Evolutionary conservation across 2,888 invertebrate genomes (phyloP), one percentile per base, ranked within the genome.

Genomic region (Folsomia candida): DNA sequence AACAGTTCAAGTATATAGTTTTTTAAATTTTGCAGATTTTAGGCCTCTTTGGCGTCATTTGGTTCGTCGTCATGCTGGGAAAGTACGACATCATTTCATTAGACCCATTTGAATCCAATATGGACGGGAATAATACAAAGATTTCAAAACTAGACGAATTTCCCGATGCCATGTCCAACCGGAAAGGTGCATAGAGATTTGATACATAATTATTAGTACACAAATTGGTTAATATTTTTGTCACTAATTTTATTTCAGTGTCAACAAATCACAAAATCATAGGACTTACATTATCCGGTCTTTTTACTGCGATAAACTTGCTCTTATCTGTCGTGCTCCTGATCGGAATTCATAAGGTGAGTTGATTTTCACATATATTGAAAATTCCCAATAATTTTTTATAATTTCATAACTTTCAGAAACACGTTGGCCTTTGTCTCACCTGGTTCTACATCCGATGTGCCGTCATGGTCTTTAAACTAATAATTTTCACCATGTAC

Each of bases 391-490:
- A 25, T 6, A 6, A 59, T 22, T 22, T 29, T 2, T 28, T 25
- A 29, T 28, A 18, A 62, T 62, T 22, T 25, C 6, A 60, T 26
- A 6, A 11, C 1, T 65, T 54, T 2, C 69, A 79, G 78, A 70
- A 70, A 72, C 75, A 73, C 51, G 68, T 74, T 14, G 71, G 68
- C 6, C 64, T 77, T 4, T 78, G 78, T 26, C 63, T 75, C 1
- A 66, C 76, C n/a, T 79, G 79, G 79, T 79, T 78, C 63, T 70
- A 79, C 68, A 70, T 77, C 14, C 73, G 79, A 1, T 78, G 78
- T 68, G 75, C 79, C 1, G 70, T 77, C 22, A 70, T 78, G 20
- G 74, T 79, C 18, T 78, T 79, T 65, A 76, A 77, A 63, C 24
- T 75, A 3, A 76, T 78, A 20, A 77, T 78, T 22, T 60, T 77